A percentile compares a stretch with the other conserved stretches of the same genome.
phyloP scores from a whole-genome alignment of 1,140 invertebrate genomes.

The Drosophila pseudoobscura region DNA sequence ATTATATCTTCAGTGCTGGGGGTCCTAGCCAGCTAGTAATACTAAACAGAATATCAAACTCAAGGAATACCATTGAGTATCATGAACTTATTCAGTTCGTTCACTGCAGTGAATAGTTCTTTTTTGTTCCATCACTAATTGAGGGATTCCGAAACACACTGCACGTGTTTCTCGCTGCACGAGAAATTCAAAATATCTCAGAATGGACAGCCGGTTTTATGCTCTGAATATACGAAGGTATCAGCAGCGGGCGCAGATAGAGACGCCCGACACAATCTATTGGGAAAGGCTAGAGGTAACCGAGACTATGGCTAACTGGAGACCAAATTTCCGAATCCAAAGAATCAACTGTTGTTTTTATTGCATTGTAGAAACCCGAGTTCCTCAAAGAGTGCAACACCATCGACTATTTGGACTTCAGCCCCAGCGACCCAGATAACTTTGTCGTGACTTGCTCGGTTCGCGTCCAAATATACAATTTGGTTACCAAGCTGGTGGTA shows the following conservation, averaged over 20 bases:
- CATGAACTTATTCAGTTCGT: too few species aligned
- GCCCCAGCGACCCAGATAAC: constrained; percentile 92
- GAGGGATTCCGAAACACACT: too few species aligned
- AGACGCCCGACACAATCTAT: constrained; percentile 90
- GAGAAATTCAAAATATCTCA: background rate
- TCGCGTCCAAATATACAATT: constrained; percentile 95
- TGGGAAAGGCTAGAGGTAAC: constrained; percentile 93
- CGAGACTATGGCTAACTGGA: constrained; percentile 28
- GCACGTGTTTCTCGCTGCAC: too few species aligned
- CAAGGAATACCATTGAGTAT: too few species aligned
- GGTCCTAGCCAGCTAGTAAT: too few species aligned
- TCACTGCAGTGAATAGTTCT: too few species aligned
- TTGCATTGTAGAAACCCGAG: constrained; percentile 88
- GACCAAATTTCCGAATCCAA: background rate
- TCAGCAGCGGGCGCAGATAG: constrained; percentile 86
- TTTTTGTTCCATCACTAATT: too few species aligned
- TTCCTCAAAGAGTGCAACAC: constrained; percentile 96
- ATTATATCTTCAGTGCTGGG: too few species aligned
- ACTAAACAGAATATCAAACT: too few species aligned
- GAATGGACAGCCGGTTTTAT: constrained; percentile 86
- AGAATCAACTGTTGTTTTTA: background rate
- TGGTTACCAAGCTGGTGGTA: constrained; percentile 91
- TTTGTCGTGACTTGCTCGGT: constrained; percentile 96
- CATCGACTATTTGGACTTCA: constrained; percentile 96
- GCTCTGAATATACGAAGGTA: constrained; percentile 90